Evolutionary conservation across 1,140 invertebrate species (phyloP).

Genomic region (Dryas iulia): DNA sequence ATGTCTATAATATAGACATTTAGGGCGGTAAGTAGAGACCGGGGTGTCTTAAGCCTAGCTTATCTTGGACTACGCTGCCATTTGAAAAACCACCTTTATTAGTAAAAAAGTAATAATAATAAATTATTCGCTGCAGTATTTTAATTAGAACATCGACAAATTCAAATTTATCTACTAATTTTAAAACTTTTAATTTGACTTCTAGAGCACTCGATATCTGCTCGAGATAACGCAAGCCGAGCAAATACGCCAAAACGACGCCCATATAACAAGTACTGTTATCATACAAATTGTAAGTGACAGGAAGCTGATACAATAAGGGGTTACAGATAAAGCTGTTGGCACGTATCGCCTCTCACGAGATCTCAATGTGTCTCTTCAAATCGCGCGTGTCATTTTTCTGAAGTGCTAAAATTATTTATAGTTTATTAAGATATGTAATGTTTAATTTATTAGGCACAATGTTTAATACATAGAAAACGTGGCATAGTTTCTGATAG

Average conservation of each 20-base stretch:
- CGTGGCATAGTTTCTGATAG: no score
- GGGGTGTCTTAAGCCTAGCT: no score
- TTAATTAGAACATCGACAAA: no score
- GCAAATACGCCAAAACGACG: not conserved
- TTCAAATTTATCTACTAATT: not conserved
- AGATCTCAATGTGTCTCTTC: conserved; percentile 21
- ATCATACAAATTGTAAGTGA: not conserved
- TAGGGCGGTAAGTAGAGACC: no score
- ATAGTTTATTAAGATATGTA: not conserved
- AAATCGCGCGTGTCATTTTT: conserved; percentile 22
- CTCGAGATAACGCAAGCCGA: not conserved
- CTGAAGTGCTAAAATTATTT: not conserved
- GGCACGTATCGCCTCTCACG: conserved; percentile 23
- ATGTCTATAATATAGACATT: no score
- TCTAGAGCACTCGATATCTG: not conserved
- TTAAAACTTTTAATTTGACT: not conserved
- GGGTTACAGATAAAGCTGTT: conserved; percentile 22
- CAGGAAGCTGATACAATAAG: conserved; percentile 22
- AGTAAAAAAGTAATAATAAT: no score
- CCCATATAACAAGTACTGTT: not conserved
- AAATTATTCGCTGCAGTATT: no score
- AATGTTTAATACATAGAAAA: no score
- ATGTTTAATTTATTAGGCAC: not conserved
- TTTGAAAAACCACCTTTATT: no score
- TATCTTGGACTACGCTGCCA: no score